A percentile compares a stretch with the other conserved stretches of the same genome.
These are phyloP conservation scores for Leucosticte australis DNA, from an alignment of 2,113 vertebrate genomes.

Conservation along the genomic window DNA sequence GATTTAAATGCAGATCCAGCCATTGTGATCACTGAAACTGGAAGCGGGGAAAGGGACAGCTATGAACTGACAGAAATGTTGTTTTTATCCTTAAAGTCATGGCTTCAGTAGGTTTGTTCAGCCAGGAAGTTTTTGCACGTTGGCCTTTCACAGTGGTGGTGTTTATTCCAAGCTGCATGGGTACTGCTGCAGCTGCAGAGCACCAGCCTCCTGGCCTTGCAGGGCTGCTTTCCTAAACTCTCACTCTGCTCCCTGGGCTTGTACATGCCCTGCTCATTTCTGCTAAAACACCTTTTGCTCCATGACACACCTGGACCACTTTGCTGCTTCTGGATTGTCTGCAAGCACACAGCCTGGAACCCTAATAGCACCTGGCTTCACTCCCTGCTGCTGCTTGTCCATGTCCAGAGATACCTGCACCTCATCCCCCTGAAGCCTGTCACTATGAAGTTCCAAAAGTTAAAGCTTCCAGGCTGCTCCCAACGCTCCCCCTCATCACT, in stretches of 20 bases:
- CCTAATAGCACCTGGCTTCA: not conserved
- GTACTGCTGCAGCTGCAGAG: not conserved
- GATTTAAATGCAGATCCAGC: not conserved
- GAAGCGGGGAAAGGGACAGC: not conserved
- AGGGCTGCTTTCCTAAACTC: not conserved
- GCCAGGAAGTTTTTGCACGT: not conserved
- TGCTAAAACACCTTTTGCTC: not conserved
- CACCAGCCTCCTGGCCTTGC: not conserved
- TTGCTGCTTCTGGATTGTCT: not conserved
- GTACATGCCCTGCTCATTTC: not conserved
- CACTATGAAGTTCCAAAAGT: not conserved
- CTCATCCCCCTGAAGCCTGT: not conserved
- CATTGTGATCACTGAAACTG: not conserved
- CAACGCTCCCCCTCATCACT: not conserved
- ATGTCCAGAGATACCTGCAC: accelerated
- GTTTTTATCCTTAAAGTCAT: not conserved
- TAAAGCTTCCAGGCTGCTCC: not conserved
- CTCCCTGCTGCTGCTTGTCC: not conserved
- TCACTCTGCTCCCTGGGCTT: not conserved
- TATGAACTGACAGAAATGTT: not conserved
- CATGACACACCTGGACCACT: not conserved
- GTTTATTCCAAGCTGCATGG: accelerated
- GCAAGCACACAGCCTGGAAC: not conserved
- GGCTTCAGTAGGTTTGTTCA: not conserved
- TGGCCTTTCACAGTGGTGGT: not conserved